Percentiles rank a stretch among this genome's conserved stretches.
These are phyloP conservation scores for Brenthis hecate DNA, from an alignment of 2,888 invertebrate genomes.

Conservation along the genomic window DNA sequence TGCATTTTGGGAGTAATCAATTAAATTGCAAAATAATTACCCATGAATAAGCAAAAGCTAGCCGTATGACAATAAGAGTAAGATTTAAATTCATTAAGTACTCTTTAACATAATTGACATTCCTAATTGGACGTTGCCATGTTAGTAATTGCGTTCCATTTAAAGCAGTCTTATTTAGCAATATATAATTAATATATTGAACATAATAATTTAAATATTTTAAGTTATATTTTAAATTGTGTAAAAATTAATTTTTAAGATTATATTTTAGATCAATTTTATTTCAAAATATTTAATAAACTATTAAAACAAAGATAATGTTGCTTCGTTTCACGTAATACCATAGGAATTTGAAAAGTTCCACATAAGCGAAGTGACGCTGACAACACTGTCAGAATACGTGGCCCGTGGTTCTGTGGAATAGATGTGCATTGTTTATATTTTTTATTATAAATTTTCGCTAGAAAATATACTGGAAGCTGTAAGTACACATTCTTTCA, in stretches of 20 bases:
- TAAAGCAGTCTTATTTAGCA: not conserved
- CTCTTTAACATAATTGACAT: slow-evolving; percentile 13
- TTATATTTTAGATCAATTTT: no score
- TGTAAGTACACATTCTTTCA: slow-evolving; percentile 61
- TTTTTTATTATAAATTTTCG: slow-evolving; percentile 70
- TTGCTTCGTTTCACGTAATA: slow-evolving; percentile 54
- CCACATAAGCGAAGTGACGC: slow-evolving; percentile 73
- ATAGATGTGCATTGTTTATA: slow-evolving; percentile 74
- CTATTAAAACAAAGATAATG: slow-evolving; percentile 2
- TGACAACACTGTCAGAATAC: slow-evolving; percentile 78
- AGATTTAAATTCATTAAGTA: slow-evolving; percentile 3
- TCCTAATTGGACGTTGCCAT: slow-evolving; percentile 25
- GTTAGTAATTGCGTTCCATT: slow-evolving; percentile 18
- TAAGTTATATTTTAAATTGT: not conserved
- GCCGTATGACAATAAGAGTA: not conserved
- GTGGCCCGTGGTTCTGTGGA: slow-evolving; percentile 74
- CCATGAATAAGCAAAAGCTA: not conserved
- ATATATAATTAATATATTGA: not conserved
- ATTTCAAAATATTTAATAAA: not conserved
- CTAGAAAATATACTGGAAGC: slow-evolving; percentile 55
- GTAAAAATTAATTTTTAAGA: no score
- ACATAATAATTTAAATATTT: not conserved
- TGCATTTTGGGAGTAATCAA: not conserved
- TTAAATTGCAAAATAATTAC: not conserved
- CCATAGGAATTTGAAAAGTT: slow-evolving; percentile 67